A percentile compares a stretch with the other conserved stretches of the same genome.
Evolutionary conservation across 1,140 invertebrate genomes (phyloP).

Genomic region (Thaumatotibia leucotreta): DNA sequence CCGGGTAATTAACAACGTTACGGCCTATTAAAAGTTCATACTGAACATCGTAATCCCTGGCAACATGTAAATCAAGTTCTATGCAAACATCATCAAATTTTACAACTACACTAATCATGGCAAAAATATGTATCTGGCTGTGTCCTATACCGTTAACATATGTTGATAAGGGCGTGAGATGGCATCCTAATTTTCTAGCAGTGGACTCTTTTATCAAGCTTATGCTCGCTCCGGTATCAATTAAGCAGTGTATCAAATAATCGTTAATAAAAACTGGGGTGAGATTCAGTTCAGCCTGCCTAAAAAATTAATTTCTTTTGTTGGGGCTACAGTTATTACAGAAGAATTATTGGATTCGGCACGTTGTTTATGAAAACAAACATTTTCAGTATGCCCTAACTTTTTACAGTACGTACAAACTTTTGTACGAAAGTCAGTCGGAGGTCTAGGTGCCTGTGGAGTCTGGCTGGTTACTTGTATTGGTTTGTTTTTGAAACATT

Average conservation of each 20-base stretch:
- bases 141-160: not conserved
- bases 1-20: not conserved
- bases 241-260: not conserved
- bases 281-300: not conserved
- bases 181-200: not conserved
- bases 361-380: not conserved
- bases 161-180: not conserved
- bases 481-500: not conserved
- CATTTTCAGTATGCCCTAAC: not conserved
- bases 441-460: not conserved
- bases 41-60: not conserved
- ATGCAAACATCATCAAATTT: constrained; percentile 1
- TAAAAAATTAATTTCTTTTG: constrained; percentile 13
- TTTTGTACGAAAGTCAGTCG: not conserved
- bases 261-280: not conserved
- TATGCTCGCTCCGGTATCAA: constrained; percentile 7
- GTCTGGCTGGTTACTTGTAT: not conserved
- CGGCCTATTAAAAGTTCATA: constrained; percentile 5
- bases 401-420: constrained; percentile 12
- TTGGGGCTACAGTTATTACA: not conserved
- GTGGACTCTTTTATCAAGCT: constrained; percentile 6
- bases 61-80: not conserved
- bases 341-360: not conserved
- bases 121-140: not conserved
- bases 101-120: not conserved